Percentiles rank a stretch among this genome's conserved stretches.
phyloP scores from a whole-genome alignment of 1,140 invertebrate species.

The Drosophila bocki region DNA sequence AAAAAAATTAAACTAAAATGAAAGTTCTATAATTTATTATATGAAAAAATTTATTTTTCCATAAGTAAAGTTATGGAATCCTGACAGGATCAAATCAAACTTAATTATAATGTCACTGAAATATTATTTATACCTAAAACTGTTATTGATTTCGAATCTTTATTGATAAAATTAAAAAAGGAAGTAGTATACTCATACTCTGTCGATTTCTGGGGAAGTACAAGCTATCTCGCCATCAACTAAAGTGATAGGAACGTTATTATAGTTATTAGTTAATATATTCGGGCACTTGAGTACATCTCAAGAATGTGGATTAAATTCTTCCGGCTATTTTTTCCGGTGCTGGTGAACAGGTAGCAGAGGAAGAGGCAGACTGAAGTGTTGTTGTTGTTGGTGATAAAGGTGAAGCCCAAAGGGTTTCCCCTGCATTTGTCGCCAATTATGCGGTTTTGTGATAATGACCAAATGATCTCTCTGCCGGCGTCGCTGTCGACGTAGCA shows the following conservation, averaged over 20 bases:
- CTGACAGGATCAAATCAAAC: not conserved
- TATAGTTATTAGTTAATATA: not conserved
- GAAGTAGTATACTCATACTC: not conserved
- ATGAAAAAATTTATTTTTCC: no score
- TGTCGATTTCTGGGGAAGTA: not conserved
- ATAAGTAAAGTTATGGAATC: no score
- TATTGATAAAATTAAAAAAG: not conserved
- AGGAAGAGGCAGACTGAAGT: not conserved
- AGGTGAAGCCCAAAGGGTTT: slow-evolving; percentile 29
- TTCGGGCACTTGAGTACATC: not conserved
- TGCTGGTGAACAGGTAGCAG: slow-evolving; percentile 8
- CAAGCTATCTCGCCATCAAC: not conserved
- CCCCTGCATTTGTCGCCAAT: slow-evolving; percentile 75
- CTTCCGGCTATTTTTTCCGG: slow-evolving; percentile 26
- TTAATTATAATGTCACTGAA: not conserved
- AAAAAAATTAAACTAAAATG: no score
- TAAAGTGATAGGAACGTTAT: not conserved
- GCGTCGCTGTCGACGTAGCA: slow-evolving; percentile 48
- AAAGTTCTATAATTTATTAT: no score
- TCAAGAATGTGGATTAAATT: not conserved
- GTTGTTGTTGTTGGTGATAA: slow-evolving; percentile 15
- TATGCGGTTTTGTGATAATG: slow-evolving; percentile 84
- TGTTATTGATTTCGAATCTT: not conserved
- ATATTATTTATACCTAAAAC: not conserved
- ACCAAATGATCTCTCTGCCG: slow-evolving; percentile 73